These are phyloP conservation scores for Salminus brasiliensis DNA, from an alignment of 2,113 vertebrate genomes.

Conservation along the genomic window DNA sequence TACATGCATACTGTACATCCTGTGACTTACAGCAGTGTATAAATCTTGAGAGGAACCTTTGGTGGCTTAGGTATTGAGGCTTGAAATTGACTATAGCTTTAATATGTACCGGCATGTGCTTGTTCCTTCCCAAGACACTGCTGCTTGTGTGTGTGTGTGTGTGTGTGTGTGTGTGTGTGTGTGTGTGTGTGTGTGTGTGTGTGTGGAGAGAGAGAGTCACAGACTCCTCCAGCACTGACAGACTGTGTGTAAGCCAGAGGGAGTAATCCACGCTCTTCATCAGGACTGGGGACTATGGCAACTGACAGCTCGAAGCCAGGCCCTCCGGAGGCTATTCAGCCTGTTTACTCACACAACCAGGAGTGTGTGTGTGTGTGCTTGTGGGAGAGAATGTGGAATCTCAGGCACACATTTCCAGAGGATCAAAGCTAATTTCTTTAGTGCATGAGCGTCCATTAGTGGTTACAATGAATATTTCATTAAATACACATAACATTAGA, in stretches of 20 bases:
- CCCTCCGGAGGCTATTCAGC: conserved; percentile 37
- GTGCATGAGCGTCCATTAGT: neutral
- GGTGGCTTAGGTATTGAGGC: neutral
- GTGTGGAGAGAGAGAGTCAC: neutral
- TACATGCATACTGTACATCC: neutral
- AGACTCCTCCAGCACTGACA: neutral
- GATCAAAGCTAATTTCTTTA: conserved; percentile 25
- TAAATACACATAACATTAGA: neutral
- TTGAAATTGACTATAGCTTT: neutral
- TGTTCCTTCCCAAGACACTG: neutral
- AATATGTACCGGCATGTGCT: neutral
- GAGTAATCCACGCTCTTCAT: conserved; percentile 45
- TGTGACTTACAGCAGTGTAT: neutral
- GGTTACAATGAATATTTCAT: neutral
- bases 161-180: too few species aligned
- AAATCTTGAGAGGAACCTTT: neutral
- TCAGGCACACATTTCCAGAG: conserved; percentile 4
- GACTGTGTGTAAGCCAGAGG: neutral
- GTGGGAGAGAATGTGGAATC: neutral
- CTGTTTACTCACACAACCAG: conserved; percentile 8
- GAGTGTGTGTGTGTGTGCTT: neutral
- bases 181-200: too few species aligned
- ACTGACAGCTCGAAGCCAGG: conserved; percentile 52
- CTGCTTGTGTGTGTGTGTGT: too few species aligned
- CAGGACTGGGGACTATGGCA: conserved; percentile 40